Evolutionary conservation across 1,140 invertebrate species (phyloP), one percentile per base, ranked within the genome.

Genomic region (Temnothorax longispinosus): DNA sequence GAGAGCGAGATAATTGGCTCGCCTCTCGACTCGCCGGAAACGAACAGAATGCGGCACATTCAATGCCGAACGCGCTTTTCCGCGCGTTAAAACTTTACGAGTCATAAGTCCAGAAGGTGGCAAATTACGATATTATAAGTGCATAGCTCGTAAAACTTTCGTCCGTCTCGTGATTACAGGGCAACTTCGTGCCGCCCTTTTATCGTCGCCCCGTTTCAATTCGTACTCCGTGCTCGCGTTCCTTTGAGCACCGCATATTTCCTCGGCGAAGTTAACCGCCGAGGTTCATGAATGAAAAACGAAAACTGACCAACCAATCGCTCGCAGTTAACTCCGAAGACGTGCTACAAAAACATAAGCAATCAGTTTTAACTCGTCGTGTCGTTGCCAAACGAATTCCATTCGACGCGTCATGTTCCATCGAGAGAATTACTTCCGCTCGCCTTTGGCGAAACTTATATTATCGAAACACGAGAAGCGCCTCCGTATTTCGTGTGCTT

Each of bases 281-380:
- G 27, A 27, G 27, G 54, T n/a, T 74, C 80, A 75, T 84, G 54
- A 84, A 75, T 75, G 80, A 84, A 62, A 58, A 58, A 84, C 69
- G 65, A 84, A 75, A 47, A 50, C 80, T n/a, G 27, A 41, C 41
- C 67, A 8, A 41, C 67, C 69, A 62, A 50, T 60, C 10, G 47
- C n/a, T 41, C 54, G 69, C 27, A 50, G 54, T 75, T 56, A 75
- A 75, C 54, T 60, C 15, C 11, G 50, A 41, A 72, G n/a, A 4
- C 54, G 50, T 7, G 32, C 80, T 62, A 13, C 52, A 21, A 58
- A 58, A 58, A 27, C 41, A 35, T 74, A 75, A 27, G 27, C 27
- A 27, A 75, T 82, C 52, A 44, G 52, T 27, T 84, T 62, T 21
- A 84, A 75, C 27, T 60, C 15, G 69, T 10, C 10, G 56, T 11